A percentile compares a stretch with the other conserved stretches of the same genome.
phyloP scores from a whole-genome alignment of 2,113 vertebrate species.

The Arizona elegans region DNA sequence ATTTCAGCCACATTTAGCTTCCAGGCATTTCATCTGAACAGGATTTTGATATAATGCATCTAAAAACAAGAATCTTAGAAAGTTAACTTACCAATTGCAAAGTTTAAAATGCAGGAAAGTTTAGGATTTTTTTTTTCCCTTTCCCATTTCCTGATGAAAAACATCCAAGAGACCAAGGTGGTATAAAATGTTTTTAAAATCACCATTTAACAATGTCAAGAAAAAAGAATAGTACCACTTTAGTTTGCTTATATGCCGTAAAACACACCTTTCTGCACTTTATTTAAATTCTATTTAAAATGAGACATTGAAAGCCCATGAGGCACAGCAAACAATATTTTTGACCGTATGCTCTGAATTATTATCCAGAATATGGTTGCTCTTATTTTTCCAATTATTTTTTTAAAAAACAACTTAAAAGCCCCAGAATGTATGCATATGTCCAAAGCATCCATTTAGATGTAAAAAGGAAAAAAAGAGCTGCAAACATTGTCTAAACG shows the following conservation, averaged over 20 bases:
- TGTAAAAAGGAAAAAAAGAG: neutral
- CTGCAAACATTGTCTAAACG: constrained; percentile 28
- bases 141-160: constrained; percentile 12
- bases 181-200: constrained; percentile 65
- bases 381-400: constrained; percentile 38
- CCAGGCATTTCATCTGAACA: neutral
- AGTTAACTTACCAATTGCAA: neutral
- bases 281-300: constrained; percentile 80
- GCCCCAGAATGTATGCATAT: constrained; percentile 22
- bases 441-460: constrained; percentile 14
- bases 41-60: neutral
- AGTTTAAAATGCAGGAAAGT: neutral
- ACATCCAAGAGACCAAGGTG: constrained; percentile 60
- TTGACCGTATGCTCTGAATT: constrained; percentile 72
- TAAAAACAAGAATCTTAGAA: neutral
- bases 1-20: neutral
- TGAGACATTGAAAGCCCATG: constrained; percentile 77
- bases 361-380: constrained; percentile 64
- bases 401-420: constrained; percentile 18
- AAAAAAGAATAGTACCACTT: constrained; percentile 66
- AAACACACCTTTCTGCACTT: constrained; percentile 65
- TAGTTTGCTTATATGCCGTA: constrained; percentile 65
- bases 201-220: constrained; percentile 68
- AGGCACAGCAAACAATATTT: constrained; percentile 74
- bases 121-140: neutral